A percentile compares a stretch with the other conserved stretches of the same genome.
phyloP scores from a whole-genome alignment of 2,888 invertebrate genomes.

The Macaria notata region DNA sequence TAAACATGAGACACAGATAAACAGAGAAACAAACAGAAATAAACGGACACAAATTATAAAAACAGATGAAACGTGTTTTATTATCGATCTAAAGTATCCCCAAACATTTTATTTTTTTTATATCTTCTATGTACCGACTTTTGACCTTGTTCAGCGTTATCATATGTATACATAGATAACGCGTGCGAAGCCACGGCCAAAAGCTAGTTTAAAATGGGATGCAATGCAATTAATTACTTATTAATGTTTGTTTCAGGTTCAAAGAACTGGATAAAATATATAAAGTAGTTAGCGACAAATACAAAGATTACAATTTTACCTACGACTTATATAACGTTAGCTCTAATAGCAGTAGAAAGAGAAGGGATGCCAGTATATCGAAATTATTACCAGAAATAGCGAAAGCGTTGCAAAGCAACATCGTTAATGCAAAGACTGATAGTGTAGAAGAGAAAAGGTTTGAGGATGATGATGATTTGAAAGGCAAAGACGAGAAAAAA shows the following conservation, averaged over 20 bases:
- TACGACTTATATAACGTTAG: constrained; percentile 54
- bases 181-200: no score
- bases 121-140: no score
- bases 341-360: constrained; percentile 45
- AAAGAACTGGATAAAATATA: constrained; percentile 51
- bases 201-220: no score
- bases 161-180: no score
- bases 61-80: no score
- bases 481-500: constrained; percentile 37
- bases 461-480: constrained; percentile 31
- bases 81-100: no score
- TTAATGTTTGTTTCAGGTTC: constrained; percentile 45
- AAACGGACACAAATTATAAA: no score
- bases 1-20: no score
- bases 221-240: no score
- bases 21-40: no score
- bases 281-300: constrained; percentile 51
- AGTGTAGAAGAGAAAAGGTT: constrained; percentile 57
- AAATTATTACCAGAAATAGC: constrained; percentile 63
- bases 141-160: no score
- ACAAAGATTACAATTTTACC: constrained; percentile 64
- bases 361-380: constrained; percentile 53
- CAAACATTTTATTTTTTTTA: no score
- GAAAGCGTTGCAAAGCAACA: constrained; percentile 56
- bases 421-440: constrained; percentile 51